Percentiles rank a stretch among this genome's conserved stretches.
These are phyloP conservation scores for Acleris holmiana DNA, from an alignment of 2,888 invertebrate species.

Conservation along the genomic window DNA sequence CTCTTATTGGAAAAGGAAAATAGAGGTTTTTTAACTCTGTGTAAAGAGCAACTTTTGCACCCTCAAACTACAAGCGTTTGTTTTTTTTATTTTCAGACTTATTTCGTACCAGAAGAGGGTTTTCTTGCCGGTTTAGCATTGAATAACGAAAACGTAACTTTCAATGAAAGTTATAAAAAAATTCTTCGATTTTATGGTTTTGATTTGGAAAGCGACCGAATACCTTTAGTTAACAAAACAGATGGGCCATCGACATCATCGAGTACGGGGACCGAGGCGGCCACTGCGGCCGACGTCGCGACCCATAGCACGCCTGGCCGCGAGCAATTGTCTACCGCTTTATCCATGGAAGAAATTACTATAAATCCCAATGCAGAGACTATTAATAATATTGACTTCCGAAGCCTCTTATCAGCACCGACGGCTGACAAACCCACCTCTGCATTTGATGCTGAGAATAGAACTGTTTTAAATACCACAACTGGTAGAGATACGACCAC, in stretches of 20 bases:
- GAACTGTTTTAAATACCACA: conserved; percentile 40
- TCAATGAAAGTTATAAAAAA: conserved; percentile 89
- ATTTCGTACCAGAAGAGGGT: conserved; percentile 92
- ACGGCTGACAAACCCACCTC: conserved; percentile 53
- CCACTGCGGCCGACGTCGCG: conserved; percentile 40
- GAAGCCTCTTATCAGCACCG: conserved; percentile 49
- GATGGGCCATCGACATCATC: conserved; percentile 48
- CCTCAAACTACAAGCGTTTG: too few relatives aligned
- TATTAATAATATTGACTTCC: conserved; percentile 54
- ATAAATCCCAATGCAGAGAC: conserved; percentile 63
- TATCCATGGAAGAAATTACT: conserved; percentile 61
- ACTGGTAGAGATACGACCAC: conserved; percentile 37
- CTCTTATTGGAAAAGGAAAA: too few relatives aligned
- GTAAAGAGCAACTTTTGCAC: too few relatives aligned
- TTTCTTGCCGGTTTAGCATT: conserved; percentile 92
- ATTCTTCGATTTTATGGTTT: conserved; percentile 92
- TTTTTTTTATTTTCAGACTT: conserved; percentile 85
- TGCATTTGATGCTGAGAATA: conserved; percentile 59
- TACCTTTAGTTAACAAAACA: conserved; percentile 55
- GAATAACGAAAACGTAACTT: conserved; percentile 90
- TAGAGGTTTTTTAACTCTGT: too few relatives aligned
- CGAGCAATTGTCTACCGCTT: conserved; percentile 50
- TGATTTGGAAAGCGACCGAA: conserved; percentile 84
- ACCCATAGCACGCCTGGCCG: conserved; percentile 48
- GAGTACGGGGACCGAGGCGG: conserved; percentile 39